Evolutionary conservation across 1,140 invertebrate species (phyloP).

Genomic region (Diorhabda elongata): DNA sequence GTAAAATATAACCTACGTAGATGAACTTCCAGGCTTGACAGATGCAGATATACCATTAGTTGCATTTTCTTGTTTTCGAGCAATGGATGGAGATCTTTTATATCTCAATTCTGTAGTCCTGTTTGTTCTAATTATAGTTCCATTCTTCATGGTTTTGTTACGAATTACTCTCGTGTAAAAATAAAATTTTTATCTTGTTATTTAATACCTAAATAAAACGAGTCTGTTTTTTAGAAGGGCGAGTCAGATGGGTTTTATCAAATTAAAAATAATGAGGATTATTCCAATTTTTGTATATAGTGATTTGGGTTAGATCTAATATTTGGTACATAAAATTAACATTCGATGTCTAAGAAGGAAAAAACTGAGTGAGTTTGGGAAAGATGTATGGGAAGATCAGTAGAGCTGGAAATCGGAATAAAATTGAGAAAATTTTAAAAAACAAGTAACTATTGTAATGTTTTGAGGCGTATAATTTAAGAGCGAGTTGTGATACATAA

Average conservation of each 20-base stretch:
- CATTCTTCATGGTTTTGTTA: conserved; percentile 24
- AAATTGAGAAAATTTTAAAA: too few relatives aligned
- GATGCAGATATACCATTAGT: conserved; percentile 1
- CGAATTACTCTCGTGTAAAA: neutral
- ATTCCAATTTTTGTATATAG: too few relatives aligned
- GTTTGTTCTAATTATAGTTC: conserved; percentile 21
- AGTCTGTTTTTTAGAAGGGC: neutral
- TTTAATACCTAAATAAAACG: neutral
- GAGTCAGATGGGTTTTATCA: neutral
- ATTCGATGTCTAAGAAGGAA: too few relatives aligned
- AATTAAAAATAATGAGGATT: neutral
- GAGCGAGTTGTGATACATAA: too few relatives aligned
- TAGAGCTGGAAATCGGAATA: too few relatives aligned
- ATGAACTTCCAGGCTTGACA: conserved; percentile 1
- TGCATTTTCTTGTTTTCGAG: conserved; percentile 12
- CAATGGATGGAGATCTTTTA: conserved; percentile 21
- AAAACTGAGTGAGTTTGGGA: too few relatives aligned
- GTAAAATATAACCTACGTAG: conserved; percentile 1
- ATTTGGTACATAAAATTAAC: too few relatives aligned
- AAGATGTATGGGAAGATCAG: too few relatives aligned
- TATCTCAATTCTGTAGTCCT: conserved; percentile 24
- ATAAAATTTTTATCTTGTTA: neutral
- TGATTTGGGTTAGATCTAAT: too few relatives aligned
- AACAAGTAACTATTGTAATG: too few relatives aligned
- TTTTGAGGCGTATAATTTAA: too few relatives aligned